Conservation (phyloP, 1,140 invertebrate species). For the Aphidius ervi region DNA sequence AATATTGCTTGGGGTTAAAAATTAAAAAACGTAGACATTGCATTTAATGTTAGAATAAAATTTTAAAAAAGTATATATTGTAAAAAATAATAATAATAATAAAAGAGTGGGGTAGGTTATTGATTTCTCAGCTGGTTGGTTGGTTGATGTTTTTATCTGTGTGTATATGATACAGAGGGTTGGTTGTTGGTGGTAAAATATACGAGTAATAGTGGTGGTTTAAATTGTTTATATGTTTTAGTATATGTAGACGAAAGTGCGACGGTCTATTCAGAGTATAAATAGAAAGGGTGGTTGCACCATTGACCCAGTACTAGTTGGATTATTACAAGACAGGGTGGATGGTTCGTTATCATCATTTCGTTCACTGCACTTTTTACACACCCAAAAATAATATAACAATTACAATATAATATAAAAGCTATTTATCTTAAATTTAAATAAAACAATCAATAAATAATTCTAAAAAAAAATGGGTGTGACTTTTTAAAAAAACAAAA, state of each 20-base stretch:
- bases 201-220: conserved; percentile 40
- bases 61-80: no score
- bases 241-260: conserved; percentile 8
- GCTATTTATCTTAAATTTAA: no score
- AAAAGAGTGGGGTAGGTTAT: conserved; percentile 40
- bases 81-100: no score
- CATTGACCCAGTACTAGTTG: conserved; percentile 51
- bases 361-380: conserved; percentile 10
- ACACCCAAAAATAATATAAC: not conserved
- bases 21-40: no score
- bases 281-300: conserved; percentile 52
- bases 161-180: conserved; percentile 23
- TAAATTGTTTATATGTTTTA: conserved; percentile 32
- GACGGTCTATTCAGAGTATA: conserved; percentile 39
- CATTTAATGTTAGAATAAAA: no score
- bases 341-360: conserved; percentile 29
- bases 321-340: conserved; percentile 42
- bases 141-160: conserved; percentile 1
- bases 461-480: no score
- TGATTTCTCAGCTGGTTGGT: conserved; percentile 39
- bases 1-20: no score
- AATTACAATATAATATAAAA: not conserved
- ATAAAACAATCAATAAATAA: no score
- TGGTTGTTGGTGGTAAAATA: conserved; percentile 32
- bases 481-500: no score